phyloP scores from a whole-genome alignment of 2,797 vertebrate genomes.

The Sternarchorhynchus goeldii region DNA sequence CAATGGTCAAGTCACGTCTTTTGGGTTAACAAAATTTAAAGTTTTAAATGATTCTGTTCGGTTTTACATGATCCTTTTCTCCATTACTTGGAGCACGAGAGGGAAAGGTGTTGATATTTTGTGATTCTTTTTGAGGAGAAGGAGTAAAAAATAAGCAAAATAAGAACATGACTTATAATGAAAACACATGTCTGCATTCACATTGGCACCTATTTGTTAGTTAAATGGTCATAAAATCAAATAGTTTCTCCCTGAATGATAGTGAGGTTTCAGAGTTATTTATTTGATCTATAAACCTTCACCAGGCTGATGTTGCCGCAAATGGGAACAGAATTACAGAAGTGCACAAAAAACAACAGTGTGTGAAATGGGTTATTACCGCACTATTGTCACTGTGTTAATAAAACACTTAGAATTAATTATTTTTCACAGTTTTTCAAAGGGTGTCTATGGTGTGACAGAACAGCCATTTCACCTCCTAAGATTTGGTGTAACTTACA shows the following conservation, averaged over 20 bases:
- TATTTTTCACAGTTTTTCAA: too few relatives aligned
- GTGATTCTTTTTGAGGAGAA: not conserved
- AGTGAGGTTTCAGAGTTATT: conserved; percentile 34
- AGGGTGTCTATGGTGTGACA: too few relatives aligned
- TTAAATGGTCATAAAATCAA: not conserved
- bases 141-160: not conserved
- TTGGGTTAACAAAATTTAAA: not conserved
- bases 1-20: not conserved
- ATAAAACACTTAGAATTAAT: too few relatives aligned
- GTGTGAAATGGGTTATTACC: too few relatives aligned
- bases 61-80: not conserved
- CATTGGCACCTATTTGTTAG: not conserved
- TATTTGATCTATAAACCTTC: conserved; percentile 9
- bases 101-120: not conserved
- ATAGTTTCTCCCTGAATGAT: conserved; percentile 2
- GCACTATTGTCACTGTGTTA: too few relatives aligned
- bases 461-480: not conserved
- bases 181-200: not conserved
- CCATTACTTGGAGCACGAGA: conserved; percentile 6
- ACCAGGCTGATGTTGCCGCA: conserved; percentile 20
- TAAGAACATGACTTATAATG: not conserved
- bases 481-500: not conserved
- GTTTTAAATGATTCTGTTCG: conserved; percentile 13
- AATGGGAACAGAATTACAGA: conserved; percentile 17
- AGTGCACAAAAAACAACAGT: too few relatives aligned